Conservation (phyloP, 2,113 vertebrate species). For the Neolamprologus longior region DNA sequence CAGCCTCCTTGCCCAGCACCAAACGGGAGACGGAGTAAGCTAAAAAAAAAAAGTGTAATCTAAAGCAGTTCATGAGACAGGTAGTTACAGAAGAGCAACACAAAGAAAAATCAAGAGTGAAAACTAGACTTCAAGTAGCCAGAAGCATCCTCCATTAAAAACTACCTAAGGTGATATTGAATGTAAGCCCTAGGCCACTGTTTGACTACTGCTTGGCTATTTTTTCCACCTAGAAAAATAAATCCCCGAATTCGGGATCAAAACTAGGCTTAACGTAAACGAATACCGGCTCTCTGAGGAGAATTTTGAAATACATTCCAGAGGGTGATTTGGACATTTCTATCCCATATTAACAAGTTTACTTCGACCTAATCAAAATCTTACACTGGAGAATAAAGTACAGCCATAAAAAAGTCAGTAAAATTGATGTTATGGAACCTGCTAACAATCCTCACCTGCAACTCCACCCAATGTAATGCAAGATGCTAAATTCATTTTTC, state of each 20-base stretch:
- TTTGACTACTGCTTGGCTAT: not conserved
- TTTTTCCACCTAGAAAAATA: not conserved
- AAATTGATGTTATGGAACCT: not conserved
- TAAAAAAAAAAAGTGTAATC: rapidly evolving
- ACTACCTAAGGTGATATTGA: not conserved
- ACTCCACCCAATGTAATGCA: not conserved
- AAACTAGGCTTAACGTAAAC: not conserved
- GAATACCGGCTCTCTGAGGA: not conserved
- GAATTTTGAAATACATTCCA: not conserved
- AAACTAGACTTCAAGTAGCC: not conserved
- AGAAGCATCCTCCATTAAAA: not conserved
- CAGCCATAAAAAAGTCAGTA: not conserved
- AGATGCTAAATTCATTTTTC: not conserved
- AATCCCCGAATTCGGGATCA: not conserved
- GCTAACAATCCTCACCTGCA: not conserved
- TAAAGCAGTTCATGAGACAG: not conserved
- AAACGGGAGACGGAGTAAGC: not conserved
- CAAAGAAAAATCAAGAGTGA: not conserved
- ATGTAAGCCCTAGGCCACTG: not conserved
- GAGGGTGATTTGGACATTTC: not conserved
- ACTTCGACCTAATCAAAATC: not conserved
- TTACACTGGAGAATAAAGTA: not conserved
- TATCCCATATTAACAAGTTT: not conserved
- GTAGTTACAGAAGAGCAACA: not conserved
- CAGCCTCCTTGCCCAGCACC: not conserved